These are phyloP conservation scores for Podargus strigoides DNA, from an alignment of 2,797 vertebrate genomes.

Conservation along the genomic window DNA sequence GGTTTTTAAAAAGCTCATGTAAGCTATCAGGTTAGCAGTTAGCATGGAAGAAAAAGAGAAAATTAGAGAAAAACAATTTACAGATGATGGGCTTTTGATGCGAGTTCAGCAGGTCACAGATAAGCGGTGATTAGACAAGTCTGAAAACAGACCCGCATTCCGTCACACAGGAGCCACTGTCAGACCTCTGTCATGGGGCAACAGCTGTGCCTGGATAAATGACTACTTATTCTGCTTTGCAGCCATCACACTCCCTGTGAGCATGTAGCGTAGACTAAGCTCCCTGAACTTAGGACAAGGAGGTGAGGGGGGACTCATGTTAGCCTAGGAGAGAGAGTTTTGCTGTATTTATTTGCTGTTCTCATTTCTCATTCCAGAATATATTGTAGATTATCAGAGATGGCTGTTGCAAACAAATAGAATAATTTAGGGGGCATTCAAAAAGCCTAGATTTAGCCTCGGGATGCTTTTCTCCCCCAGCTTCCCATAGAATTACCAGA, in stretches of 20 bases:
- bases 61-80: neutral
- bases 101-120: neutral
- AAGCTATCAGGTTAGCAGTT: neutral
- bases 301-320: neutral
- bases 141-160: neutral
- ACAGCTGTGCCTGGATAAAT: neutral
- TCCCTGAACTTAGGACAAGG: neutral
- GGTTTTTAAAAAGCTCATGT: neutral
- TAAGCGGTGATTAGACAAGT: neutral
- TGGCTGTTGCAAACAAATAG: neutral
- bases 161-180: neutral
- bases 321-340: neutral
- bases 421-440: neutral
- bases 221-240: neutral
- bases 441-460: neutral
- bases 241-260: neutral
- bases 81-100: neutral
- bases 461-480: neutral
- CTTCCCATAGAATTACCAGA: neutral
- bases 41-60: neutral
- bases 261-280: neutral
- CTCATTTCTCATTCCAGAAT: neutral
- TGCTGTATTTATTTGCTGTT: neutral
- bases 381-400: neutral
- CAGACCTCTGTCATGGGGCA: neutral